Evolutionary conservation across 2,888 invertebrate species (phyloP), one percentile per base, ranked within the genome.

Genomic region (Pseudococcus longispinus): DNA sequence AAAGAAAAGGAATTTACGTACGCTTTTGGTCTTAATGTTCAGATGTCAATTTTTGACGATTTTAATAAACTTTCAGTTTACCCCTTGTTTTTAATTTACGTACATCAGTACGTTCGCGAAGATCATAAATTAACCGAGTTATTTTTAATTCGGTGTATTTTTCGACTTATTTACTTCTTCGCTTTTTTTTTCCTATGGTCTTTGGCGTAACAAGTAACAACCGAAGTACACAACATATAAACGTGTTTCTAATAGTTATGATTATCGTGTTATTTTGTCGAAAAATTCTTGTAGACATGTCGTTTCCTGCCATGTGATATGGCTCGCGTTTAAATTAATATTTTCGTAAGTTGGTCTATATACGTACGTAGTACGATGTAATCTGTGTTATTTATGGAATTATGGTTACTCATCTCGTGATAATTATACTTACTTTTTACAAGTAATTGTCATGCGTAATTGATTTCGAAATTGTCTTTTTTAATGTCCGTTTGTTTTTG

Each of bases 221-320:
- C 37, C 9, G 37, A 37, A 37, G 9, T 37, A 37, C 37, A 37
- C 37, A 51, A 51, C 51, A 46, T 29, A 11, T 26, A 37, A 74
- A 74, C 74, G 74, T 29, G 74, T 74, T 74, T 74, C 26, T 74
- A 74, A 74, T 74, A 74, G 74, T 74, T 74, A 74, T 37, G 74
- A 74, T 74, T 74, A 74, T 74, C 74, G 37, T 74, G 74, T 74
- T 74, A 74, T 74, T 74, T 74, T 74, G 74, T 74, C 32, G 29
- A 74, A 74, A 74, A 74, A 74, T 74, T 29, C 74, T 74, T n/a
- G 32, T 74, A 74, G 74, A 74, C 74, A 74, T 74, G 74, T 74
- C 74, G n/a, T 74, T 74, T 74, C 74, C 74, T 74, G 74, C 74
- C 74, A 74, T 74, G 37, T 37, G 74, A 74, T 74, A 74, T 74